These are phyloP conservation scores for Hetaerina titia DNA, from an alignment of 2,888 invertebrate species.

Conservation along the genomic window DNA sequence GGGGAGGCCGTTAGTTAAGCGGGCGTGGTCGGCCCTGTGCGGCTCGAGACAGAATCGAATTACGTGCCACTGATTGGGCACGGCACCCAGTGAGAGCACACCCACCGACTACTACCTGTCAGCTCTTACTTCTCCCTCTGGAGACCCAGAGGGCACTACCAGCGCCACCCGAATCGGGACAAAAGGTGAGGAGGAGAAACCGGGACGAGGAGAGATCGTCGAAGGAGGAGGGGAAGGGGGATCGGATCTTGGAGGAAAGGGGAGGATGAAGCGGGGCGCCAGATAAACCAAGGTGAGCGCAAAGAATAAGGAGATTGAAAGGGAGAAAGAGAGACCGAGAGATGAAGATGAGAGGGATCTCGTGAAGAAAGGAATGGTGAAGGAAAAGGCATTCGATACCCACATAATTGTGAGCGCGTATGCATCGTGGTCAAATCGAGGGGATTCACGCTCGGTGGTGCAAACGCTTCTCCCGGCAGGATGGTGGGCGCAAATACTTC, in stretches of 20 bases:
- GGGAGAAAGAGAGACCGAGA: not conserved
- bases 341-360: not conserved
- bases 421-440: not conserved
- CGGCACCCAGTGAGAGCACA: constrained; percentile 46
- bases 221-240: not conserved
- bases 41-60: constrained; percentile 57
- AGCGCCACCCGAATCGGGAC: constrained; percentile 19
- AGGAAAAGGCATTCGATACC: not conserved
- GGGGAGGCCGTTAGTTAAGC: constrained; percentile 59
- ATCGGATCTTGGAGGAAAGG: not conserved
- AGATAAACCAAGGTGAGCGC: not conserved
- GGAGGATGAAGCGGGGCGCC: not conserved
- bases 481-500: not conserved
- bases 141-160: not conserved
- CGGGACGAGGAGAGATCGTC: not conserved
- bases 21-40: constrained; percentile 55
- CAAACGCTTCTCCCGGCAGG: not conserved
- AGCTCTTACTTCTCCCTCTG: not conserved
- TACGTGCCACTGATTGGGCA: constrained; percentile 62
- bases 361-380: no score
- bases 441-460: not conserved
- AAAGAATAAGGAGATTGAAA: not conserved
- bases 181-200: not conserved
- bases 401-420: not conserved
- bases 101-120: constrained; percentile 16